Evolutionary conservation across 2,113 vertebrate genomes (phyloP).

Genomic region (Cettia cetti): DNA sequence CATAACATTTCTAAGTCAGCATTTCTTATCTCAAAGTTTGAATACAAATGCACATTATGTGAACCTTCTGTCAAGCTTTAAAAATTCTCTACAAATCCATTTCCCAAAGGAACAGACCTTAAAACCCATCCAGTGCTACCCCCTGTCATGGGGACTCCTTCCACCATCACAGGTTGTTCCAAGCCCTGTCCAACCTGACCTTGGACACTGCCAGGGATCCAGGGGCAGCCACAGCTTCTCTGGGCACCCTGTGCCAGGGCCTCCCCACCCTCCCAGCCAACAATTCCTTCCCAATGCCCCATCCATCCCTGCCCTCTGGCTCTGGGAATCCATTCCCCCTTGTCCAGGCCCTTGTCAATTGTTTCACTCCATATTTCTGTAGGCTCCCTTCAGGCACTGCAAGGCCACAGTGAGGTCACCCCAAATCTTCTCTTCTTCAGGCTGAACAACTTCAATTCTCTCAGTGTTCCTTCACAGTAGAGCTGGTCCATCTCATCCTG

Average conservation of each 20-base stretch:
- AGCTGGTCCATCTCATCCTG: neutral
- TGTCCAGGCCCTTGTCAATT: no score
- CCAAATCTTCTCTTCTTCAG: neutral
- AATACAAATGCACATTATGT: no score
- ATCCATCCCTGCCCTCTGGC: neutral
- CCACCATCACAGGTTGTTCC: neutral
- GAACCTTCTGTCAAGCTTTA: no score
- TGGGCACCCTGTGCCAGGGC: neutral
- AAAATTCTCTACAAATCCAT: no score
- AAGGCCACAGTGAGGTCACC: neutral
- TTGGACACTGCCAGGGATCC: neutral
- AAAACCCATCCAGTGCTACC: fast-evolving
- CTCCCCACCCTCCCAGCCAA: neutral
- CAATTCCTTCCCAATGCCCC: neutral
- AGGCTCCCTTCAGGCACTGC: neutral
- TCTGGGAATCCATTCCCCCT: neutral
- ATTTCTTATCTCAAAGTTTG: no score
- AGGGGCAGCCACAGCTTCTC: neutral
- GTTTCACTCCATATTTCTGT: neutral
- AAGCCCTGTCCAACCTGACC: neutral
- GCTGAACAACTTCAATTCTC: neutral
- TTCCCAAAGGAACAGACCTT: no score
- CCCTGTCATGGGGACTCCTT: neutral
- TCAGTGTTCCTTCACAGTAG: neutral
- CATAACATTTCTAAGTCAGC: no score